These are phyloP conservation scores for Nymphalis c-album DNA, from an alignment of 2,888 invertebrate genomes.

Conservation along the genomic window DNA sequence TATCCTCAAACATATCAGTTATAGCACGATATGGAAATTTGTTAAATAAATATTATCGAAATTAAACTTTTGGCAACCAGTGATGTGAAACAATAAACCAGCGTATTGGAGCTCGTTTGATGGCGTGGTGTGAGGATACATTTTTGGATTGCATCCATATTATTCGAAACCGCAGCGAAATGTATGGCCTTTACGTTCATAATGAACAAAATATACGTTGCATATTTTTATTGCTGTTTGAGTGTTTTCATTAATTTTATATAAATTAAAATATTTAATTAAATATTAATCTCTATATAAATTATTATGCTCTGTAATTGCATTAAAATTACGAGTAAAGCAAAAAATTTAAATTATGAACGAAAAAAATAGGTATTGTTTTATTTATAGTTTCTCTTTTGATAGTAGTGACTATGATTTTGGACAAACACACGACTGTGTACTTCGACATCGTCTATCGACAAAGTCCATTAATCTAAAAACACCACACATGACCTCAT, in stretches of 20 bases:
- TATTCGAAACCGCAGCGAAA: conserved; percentile 61
- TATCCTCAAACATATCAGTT: conserved; percentile 22
- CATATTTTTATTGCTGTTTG: conserved; percentile 48
- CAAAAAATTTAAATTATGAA: neutral
- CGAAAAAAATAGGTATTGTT: neutral
- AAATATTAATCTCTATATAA: conserved; percentile 20
- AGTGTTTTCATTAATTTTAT: conserved; percentile 37
- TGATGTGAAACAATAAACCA: conserved; percentile 48
- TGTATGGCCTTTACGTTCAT: conserved; percentile 59
- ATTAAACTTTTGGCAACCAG: conserved; percentile 48
- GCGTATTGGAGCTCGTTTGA: conserved; percentile 48
- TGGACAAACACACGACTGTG: conserved; percentile 37
- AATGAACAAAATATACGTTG: conserved; percentile 43
- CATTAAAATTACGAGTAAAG: neutral
- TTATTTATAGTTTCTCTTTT: conserved; percentile 8
- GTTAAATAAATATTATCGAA: conserved; percentile 40
- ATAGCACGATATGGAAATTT: conserved; percentile 20
- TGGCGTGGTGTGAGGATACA: conserved; percentile 52
- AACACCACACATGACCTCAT: conserved; percentile 59
- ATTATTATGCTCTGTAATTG: conserved; percentile 17
- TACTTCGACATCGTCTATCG: conserved; percentile 45
- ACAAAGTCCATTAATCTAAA: conserved; percentile 62
- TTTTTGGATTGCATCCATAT: conserved; percentile 75
- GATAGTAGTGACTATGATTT: conserved; percentile 17
- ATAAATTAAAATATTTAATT: conserved; percentile 34